These are phyloP conservation scores for Dynastes hyllus DNA, from an alignment of 2,888 invertebrate genomes.

Conservation along the genomic window DNA sequence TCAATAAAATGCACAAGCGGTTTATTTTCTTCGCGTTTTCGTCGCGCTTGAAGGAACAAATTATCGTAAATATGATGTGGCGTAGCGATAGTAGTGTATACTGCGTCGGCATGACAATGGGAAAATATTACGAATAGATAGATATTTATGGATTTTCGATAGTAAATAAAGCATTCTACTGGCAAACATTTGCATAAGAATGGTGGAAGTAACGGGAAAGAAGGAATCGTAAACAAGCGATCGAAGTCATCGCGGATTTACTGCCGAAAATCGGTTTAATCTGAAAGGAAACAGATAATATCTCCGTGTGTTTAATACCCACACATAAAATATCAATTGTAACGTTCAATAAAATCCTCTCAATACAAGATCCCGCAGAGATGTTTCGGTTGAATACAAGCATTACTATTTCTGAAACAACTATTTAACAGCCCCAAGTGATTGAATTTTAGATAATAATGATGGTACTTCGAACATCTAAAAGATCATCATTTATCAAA, in stretches of 20 bases:
- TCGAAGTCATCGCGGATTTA: conserved; percentile 31
- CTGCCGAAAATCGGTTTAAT: conserved; percentile 44
- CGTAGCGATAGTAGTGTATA: conserved; percentile 29
- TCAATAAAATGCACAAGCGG: conserved; percentile 51
- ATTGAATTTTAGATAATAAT: too few relatives aligned
- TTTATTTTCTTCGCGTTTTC: conserved; percentile 45
- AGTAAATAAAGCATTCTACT: conserved; percentile 45
- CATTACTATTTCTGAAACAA: too few relatives aligned
- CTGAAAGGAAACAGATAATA: conserved; percentile 31
- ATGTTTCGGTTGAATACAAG: too few relatives aligned
- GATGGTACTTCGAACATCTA: too few relatives aligned
- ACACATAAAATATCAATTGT: conserved; percentile 14
- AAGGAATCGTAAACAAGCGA: conserved; percentile 33
- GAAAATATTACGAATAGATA: conserved; percentile 45
- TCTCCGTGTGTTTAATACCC: conserved; percentile 12
- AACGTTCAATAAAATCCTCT: not conserved
- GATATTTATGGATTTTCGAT: conserved; percentile 49
- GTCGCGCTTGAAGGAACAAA: conserved; percentile 37
- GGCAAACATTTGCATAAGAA: conserved; percentile 39
- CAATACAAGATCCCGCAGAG: not conserved
- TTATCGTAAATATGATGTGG: conserved; percentile 47
- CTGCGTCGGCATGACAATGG: conserved; percentile 21
- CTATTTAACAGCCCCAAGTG: too few relatives aligned
- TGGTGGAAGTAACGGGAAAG: conserved; percentile 13
- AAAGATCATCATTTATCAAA: too few relatives aligned